A percentile compares a stretch with the other conserved stretches of the same genome.
These are phyloP conservation scores for Pelodytes ibericus DNA, from an alignment of 2,797 vertebrate species.

Conservation along the genomic window DNA sequence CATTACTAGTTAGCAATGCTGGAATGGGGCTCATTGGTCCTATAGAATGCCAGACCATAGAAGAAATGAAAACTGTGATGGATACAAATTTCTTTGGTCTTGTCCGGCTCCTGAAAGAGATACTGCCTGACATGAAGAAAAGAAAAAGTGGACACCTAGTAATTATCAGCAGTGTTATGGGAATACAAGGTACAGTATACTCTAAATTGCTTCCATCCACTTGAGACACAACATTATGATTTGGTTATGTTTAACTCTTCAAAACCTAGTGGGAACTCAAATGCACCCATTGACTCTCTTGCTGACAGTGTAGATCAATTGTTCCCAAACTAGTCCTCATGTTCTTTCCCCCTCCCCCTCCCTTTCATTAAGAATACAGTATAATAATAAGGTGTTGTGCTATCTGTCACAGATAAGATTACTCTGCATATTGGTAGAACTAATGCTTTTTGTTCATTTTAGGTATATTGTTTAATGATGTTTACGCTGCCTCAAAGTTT, in stretches of 20 bases:
- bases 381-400: too few relatives aligned
- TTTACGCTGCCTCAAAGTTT: slow-evolving; percentile 88
- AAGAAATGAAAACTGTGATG: slow-evolving; percentile 86
- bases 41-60: slow-evolving; percentile 83
- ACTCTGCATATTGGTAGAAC: not conserved
- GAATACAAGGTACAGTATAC: slow-evolving; percentile 77
- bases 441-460: slow-evolving; percentile 51
- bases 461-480: slow-evolving; percentile 85
- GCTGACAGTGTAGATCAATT: too few relatives aligned
- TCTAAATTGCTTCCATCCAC: not conserved
- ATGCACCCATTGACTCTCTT: too few relatives aligned
- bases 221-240: too few relatives aligned
- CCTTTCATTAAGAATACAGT: too few relatives aligned
- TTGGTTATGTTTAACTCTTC: too few relatives aligned
- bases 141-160: slow-evolving; percentile 85
- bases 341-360: too few relatives aligned
- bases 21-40: slow-evolving; percentile 85
- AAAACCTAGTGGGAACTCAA: too few relatives aligned
- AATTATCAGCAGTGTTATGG: slow-evolving; percentile 88
- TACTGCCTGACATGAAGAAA: slow-evolving; percentile 86
- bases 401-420: not conserved
- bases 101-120: slow-evolving; percentile 82
- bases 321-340: too few relatives aligned
- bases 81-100: slow-evolving; percentile 89
- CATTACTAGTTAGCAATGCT: slow-evolving; percentile 81